Evolutionary conservation across 2,888 invertebrate genomes (phyloP).

Genomic region (Trichopoda pennipes): DNA sequence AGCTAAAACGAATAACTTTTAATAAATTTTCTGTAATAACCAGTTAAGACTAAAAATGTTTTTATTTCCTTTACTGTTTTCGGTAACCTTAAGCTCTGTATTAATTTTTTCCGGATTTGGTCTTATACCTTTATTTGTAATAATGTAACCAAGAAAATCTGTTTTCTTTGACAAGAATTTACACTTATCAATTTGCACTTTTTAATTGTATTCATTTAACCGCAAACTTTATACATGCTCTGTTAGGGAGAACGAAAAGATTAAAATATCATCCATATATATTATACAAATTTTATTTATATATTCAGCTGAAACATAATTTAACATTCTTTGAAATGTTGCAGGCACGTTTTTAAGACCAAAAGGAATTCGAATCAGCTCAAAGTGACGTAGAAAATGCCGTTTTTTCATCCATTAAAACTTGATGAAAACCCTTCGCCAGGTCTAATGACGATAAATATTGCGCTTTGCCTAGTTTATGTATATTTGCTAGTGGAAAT

Average conservation of each 20-base stretch:
- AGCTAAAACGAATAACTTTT: background rate
- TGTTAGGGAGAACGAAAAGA: background rate
- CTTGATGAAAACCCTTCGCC: too few relatives aligned
- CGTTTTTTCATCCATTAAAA: too few relatives aligned
- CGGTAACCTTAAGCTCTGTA: background rate
- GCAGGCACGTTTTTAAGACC: too few relatives aligned
- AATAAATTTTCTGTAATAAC: too few relatives aligned
- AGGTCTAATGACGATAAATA: too few relatives aligned
- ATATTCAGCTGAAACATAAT: background rate
- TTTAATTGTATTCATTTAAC: background rate
- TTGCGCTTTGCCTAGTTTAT: too few relatives aligned
- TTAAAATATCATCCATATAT: too few relatives aligned
- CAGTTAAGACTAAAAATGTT: background rate
- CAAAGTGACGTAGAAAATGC: too few relatives aligned
- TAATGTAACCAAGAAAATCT: slow-evolving; percentile 9
- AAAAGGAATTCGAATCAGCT: too few relatives aligned
- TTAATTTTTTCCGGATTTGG: slow-evolving; percentile 18
- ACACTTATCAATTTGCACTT: background rate
- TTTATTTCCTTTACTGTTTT: background rate
- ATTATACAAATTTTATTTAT: background rate
- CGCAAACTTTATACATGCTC: too few relatives aligned
- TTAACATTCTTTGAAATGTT: background rate
- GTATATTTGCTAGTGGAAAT: too few relatives aligned
- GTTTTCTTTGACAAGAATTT: slow-evolving; percentile 1
- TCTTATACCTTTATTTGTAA: slow-evolving; percentile 11